These are phyloP conservation scores for Siniperca chuatsi DNA, from an alignment of 2,113 vertebrate species.

Conservation along the genomic window DNA sequence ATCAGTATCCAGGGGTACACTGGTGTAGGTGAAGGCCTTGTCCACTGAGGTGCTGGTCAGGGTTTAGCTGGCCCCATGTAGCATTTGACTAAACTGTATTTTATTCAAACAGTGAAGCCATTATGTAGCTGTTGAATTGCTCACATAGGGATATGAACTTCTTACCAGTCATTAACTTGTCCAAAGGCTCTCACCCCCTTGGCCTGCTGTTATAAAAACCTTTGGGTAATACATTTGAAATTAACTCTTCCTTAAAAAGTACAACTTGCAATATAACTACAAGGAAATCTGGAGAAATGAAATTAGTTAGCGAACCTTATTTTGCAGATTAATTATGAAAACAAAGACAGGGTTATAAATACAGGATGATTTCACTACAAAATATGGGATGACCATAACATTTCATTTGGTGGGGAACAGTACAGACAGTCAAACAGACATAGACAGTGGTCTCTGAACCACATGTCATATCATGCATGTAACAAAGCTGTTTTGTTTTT, in stretches of 20 bases:
- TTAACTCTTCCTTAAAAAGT: not conserved
- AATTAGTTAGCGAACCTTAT: not conserved
- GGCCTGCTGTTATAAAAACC: too few species aligned
- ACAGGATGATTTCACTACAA: not conserved
- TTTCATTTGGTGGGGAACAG: not conserved
- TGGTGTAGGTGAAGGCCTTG: not conserved
- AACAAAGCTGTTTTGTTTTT: not conserved
- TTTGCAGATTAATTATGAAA: not conserved
- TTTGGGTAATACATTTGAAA: not conserved
- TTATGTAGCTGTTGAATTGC: not conserved
- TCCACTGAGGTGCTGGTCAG: not conserved
- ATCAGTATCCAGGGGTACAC: not conserved
- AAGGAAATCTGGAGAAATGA: not conserved
- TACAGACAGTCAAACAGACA: not conserved
- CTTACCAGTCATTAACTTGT: not conserved
- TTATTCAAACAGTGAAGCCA: not conserved
- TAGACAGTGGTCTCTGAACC: too few species aligned
- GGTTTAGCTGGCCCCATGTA: not conserved
- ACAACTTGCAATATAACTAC: too few species aligned
- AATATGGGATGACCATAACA: not conserved
- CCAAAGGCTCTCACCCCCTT: not conserved
- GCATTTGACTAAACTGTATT: conserved; percentile 3
- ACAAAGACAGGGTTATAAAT: not conserved
- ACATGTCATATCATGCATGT: not conserved
- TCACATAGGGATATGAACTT: not conserved